Conservation (phyloP, 2,113 vertebrate genomes). For the Pangasianodon gigas region DNA sequence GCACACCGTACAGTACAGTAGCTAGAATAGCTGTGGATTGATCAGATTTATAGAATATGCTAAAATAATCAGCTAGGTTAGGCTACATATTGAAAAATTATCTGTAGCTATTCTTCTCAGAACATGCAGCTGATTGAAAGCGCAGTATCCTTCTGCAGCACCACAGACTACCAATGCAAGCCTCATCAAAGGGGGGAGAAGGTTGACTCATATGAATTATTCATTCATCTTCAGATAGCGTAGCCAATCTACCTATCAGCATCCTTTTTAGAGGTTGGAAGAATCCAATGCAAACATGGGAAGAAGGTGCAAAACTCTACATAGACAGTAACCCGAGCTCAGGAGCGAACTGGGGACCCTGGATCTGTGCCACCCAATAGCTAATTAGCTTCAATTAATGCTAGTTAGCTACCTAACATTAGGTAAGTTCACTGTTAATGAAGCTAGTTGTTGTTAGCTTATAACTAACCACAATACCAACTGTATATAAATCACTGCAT, state of each 20-base stretch:
- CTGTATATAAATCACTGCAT: neutral
- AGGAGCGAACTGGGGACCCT: neutral
- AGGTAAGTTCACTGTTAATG: neutral
- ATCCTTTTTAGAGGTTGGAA: neutral
- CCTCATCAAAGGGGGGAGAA: neutral
- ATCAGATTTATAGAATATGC: neutral
- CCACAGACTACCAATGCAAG: neutral
- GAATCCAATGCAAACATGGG: neutral
- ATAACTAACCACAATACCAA: neutral
- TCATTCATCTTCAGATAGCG: neutral
- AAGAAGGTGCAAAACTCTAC: neutral
- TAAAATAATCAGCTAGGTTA: neutral
- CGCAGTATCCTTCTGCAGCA: neutral
- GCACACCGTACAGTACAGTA: neutral
- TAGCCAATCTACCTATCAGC: neutral
- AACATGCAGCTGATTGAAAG: neutral
- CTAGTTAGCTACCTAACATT: neutral
- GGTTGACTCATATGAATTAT: neutral
- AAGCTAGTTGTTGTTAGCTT: neutral
- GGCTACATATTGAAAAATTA: neutral
- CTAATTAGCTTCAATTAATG: neutral
- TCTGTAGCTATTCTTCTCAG: neutral
- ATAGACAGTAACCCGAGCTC: neutral
- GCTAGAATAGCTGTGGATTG: neutral
- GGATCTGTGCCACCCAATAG: neutral